Evolutionary conservation across 1,140 invertebrate species (phyloP), one percentile per base, ranked within the genome.

Genomic region (Parapsyche elsis): DNA sequence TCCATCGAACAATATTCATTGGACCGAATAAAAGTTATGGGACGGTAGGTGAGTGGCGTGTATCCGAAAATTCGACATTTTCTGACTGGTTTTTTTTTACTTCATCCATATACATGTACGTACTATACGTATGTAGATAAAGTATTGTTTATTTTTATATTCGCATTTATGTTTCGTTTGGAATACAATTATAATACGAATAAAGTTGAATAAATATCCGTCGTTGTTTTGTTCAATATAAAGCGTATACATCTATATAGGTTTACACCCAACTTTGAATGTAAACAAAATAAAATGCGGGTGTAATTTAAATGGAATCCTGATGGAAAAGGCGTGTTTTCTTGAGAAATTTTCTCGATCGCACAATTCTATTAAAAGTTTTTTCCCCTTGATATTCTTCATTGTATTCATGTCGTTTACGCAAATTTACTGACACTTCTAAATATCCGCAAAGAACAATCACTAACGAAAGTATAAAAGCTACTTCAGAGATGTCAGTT

Each of bases 291-390:
- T 67, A 67, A 26, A 67, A 67, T 24, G 9, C 14, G 9, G 64
- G 14, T 67, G 64, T 67, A 67, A 67, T 67, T 67, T 67, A 67
- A 67, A 67, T 67, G 64, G 64, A 67, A 67, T 67, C 10, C 64
- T 67, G 64, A 67, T 67, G 64, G 64, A 67, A 67, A 67, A 67
- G 64, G 64, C 64, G 64, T 67, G 64, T 67, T 53, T 53, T 67
- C 64, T 14, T 26, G 57, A 5, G 59, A 26, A 67, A 67, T 67
- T 67, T 67, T 67, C 64, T 53, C 64, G 23, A 67, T 67, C 64
- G 23, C 64, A 23, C 64, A 67, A 67, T 67, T 67, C 64, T 67
- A 67, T 67, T 67, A 67, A 67, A 67, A 67, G 4, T 67, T 67
- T 67, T 14, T 67, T 26, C 16, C 16, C 16, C 64, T 26, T 26